These are phyloP conservation scores for Apostichopus parvimensis DNA, from an alignment of 35 echinoderm and acorn worm species.

Conservation along the genomic window DNA sequence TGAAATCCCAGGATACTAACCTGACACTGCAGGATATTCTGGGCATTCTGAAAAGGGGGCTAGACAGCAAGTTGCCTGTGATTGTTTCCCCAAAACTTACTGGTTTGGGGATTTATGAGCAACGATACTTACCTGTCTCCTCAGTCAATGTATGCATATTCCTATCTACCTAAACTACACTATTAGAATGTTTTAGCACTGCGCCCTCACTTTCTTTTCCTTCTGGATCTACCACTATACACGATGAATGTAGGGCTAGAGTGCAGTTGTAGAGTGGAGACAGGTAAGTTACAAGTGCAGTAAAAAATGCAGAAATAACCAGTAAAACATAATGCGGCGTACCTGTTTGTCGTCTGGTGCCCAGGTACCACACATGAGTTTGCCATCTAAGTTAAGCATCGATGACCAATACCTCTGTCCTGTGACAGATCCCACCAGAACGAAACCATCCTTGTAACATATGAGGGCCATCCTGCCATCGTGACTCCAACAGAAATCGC, in stretches of 20 bases:
- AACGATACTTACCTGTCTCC: too few relatives aligned
- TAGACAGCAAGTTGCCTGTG: too few relatives aligned
- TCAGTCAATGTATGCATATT: too few relatives aligned
- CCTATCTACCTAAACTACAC: too few relatives aligned
- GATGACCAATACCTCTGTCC: constrained; percentile 99
- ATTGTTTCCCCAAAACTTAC: too few relatives aligned
- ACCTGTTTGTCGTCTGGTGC: constrained; percentile 98
- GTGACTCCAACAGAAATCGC: constrained; percentile 98
- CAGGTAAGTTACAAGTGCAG: neutral
- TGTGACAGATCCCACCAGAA: constrained; percentile 93
- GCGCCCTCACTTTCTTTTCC: too few relatives aligned
- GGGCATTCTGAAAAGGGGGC: too few relatives aligned
- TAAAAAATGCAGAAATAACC: neutral
- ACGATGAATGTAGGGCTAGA: neutral
- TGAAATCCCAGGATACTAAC: too few relatives aligned
- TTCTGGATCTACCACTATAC: too few relatives aligned
- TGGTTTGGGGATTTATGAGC: too few relatives aligned
- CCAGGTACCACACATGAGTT: constrained; percentile 93
- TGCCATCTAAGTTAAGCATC: constrained; percentile 89
- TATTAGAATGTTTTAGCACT: too few relatives aligned
- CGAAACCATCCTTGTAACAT: constrained; percentile 99
- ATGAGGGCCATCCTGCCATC: constrained; percentile 95
- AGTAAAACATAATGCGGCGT: neutral
- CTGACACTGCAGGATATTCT: too few relatives aligned
- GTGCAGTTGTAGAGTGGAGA: neutral